Conservation (phyloP, 1,140 invertebrate genomes). For the Hyles vespertilio region DNA sequence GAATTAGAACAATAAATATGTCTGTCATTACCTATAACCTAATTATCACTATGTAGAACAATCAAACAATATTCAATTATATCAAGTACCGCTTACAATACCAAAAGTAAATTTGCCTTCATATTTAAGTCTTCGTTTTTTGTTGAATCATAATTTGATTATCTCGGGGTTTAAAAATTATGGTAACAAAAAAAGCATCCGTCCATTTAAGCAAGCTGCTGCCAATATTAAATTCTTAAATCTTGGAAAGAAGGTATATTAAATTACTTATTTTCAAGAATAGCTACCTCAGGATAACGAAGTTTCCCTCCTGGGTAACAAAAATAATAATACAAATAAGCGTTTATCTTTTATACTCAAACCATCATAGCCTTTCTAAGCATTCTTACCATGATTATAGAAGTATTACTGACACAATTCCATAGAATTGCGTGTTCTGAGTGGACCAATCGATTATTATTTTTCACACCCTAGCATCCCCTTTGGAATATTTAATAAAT, state of each 20-base stretch:
- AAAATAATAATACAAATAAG: slow-evolving; percentile 7
- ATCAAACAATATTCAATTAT: too few relatives aligned
- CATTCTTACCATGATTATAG: not conserved
- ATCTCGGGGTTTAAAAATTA: slow-evolving; percentile 39
- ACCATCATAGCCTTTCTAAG: too few relatives aligned
- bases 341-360: not conserved
- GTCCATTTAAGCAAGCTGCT: slow-evolving; percentile 51
- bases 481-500: not conserved
- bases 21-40: too few relatives aligned
- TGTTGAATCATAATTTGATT: slow-evolving; percentile 48
- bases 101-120: slow-evolving; percentile 20
- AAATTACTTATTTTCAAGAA: slow-evolving; percentile 27
- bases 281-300: not conserved
- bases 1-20: too few relatives aligned
- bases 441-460: not conserved
- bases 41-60: too few relatives aligned
- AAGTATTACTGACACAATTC: too few relatives aligned
- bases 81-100: not conserved
- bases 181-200: slow-evolving; percentile 43
- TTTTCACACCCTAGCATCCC: not conserved
- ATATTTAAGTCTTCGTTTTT: slow-evolving; percentile 30
- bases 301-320: slow-evolving; percentile 3
- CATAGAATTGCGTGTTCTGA: too few relatives aligned
- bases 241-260: slow-evolving; percentile 31
- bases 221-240: slow-evolving; percentile 52